Conservation (phyloP, 2,113 vertebrate species). For the Empidonax traillii region DNA sequence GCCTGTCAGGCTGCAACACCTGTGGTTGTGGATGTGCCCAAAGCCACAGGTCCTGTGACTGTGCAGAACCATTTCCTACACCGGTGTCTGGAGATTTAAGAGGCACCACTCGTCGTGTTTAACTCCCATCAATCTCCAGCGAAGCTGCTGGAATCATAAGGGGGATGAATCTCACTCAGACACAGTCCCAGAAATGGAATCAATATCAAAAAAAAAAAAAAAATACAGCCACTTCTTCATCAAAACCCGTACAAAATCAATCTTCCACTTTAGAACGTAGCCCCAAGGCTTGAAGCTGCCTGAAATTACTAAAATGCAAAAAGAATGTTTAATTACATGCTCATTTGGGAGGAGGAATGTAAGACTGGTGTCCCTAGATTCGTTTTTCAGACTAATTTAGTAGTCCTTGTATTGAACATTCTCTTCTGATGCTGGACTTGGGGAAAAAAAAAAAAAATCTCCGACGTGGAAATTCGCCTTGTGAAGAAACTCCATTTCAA, state of each 20-base stretch:
- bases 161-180: background rate
- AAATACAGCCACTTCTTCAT: constrained; percentile 7
- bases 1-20: background rate
- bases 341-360: constrained; percentile 15
- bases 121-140: background rate
- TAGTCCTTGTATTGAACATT: background rate
- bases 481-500: background rate
- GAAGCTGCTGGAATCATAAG: background rate
- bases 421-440: constrained; percentile 14
- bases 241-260: constrained; percentile 20
- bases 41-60: background rate
- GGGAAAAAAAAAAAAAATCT: background rate
- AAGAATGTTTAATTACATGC: constrained; percentile 56
- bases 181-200: background rate
- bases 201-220: background rate
- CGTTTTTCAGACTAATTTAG: constrained; percentile 28
- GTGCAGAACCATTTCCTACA: background rate
- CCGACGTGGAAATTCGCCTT: background rate
- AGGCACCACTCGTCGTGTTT: background rate
- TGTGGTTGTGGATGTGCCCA: background rate
- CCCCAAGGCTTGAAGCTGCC: constrained; percentile 9
- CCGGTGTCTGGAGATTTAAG: background rate
- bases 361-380: background rate
- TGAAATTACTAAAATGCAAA: constrained; percentile 27
- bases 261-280: constrained; percentile 12